phyloP scores from a whole-genome alignment of 30 jellyfish, hydroid and myxozoan species.

The Hydra vulgaris region DNA sequence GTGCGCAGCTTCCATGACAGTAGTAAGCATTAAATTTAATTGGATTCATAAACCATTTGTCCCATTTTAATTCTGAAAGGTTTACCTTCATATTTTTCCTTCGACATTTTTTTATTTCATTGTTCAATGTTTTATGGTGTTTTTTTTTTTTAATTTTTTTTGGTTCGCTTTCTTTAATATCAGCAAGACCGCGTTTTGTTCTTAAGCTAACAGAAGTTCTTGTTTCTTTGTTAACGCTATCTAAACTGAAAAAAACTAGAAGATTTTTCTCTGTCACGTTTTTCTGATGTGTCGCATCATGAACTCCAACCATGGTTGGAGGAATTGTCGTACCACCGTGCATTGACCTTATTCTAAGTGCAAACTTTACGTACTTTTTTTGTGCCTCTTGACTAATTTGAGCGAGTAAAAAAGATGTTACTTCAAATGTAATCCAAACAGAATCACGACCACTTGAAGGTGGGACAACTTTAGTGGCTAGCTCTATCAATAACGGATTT shows the following conservation, averaged over 20 bases:
- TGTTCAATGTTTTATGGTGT: constrained; percentile 29
- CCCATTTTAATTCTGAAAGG: constrained; percentile 83
- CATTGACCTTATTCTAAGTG: constrained; percentile 5
- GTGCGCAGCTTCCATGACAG: constrained; percentile 77
- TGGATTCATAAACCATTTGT: constrained; percentile 77
- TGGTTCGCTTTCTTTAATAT: constrained; percentile 19
- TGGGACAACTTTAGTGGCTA: neutral
- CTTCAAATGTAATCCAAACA: constrained; percentile 22
- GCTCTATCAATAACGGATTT: neutral
- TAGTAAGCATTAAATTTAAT: constrained; percentile 58
- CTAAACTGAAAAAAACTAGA: constrained; percentile 49
- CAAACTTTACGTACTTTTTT: constrained; percentile 16
- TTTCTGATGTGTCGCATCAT: constrained; percentile 25
- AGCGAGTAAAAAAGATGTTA: neutral
- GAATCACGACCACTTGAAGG: neutral
- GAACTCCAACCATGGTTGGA: constrained; percentile 36
- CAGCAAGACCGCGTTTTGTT: constrained; percentile 36
- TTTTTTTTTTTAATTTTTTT: constrained; percentile 28
- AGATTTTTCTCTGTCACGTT: constrained; percentile 42
- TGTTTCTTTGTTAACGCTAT: neutral
- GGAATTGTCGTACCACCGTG: constrained; percentile 15
- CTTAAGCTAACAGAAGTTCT: constrained; percentile 5
- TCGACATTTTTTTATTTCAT: constrained; percentile 61
- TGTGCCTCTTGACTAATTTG: neutral
- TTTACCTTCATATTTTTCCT: constrained; percentile 73